Percentiles rank a stretch among this genome's conserved stretches.
phyloP scores from a whole-genome alignment of 2,888 invertebrate species.

The Homarus gammarus region DNA sequence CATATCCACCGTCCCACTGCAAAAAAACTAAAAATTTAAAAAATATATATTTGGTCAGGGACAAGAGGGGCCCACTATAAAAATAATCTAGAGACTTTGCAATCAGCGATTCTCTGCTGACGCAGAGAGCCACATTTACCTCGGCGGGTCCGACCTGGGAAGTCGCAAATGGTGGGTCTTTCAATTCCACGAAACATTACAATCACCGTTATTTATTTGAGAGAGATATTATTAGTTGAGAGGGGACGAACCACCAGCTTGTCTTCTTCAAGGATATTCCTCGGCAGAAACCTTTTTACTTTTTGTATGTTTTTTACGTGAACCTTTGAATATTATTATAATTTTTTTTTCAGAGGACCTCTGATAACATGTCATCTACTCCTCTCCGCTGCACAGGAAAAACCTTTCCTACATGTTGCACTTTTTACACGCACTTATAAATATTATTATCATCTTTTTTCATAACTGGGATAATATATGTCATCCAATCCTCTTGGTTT shows the following conservation, averaged over 20 bases:
- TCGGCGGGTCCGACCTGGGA: not conserved
- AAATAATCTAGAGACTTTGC: not conserved
- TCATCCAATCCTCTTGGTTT: not conserved
- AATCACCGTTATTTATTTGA: conserved; percentile 50
- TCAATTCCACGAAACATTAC: conserved; percentile 19
- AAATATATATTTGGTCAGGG: not conserved
- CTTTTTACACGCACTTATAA: not conserved
- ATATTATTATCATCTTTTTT: conserved; percentile 5
- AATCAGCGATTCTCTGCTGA: conserved; percentile 13
- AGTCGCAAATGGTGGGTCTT: conserved; percentile 22
- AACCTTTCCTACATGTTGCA: not conserved
- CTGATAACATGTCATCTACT: not conserved
- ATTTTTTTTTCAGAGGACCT: not conserved
- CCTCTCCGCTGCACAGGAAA: not conserved
- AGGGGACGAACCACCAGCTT: not conserved
- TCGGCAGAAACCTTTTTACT: not conserved
- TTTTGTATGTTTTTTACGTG: conserved; percentile 10
- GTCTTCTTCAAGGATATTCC: not conserved
- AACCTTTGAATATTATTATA: conserved; percentile 2
- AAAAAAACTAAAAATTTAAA: not conserved
- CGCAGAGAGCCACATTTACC: conserved; percentile 21
- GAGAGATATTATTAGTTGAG: conserved; percentile 30
- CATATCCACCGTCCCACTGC: not conserved
- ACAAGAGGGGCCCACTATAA: not conserved
- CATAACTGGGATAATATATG: not conserved